phyloP scores from a whole-genome alignment of 1,140 invertebrate genomes.

The Drosophila persimilis region DNA sequence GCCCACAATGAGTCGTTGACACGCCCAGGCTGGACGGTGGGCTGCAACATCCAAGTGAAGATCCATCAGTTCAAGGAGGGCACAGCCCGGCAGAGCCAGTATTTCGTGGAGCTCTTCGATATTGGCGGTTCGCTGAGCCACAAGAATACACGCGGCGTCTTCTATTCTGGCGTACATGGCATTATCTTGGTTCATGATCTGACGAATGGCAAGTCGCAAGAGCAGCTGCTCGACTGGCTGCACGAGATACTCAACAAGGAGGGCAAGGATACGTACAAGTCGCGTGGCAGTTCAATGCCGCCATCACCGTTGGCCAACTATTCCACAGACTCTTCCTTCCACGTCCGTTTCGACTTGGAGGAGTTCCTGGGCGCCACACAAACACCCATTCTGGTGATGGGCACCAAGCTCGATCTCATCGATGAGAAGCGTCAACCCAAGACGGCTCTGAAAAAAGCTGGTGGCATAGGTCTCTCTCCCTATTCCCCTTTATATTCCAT shows the following conservation, averaged over 20 bases:
- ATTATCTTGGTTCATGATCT: slow-evolving; percentile 98
- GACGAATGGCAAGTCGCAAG: slow-evolving; percentile 97
- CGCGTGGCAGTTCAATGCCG: slow-evolving; percentile 27
- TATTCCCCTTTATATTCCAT: background rate
- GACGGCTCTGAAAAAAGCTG: slow-evolving; percentile 86
- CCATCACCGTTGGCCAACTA: slow-evolving; percentile 27
- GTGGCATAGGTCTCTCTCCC: slow-evolving; percentile 84
- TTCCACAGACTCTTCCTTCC: slow-evolving; percentile 74
- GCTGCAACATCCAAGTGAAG: slow-evolving; percentile 97
- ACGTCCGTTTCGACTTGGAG: slow-evolving; percentile 93
- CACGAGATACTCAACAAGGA: slow-evolving; percentile 94
- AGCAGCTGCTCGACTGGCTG: slow-evolving; percentile 96
- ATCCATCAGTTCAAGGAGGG: slow-evolving; percentile 98
- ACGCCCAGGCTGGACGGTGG: slow-evolving; percentile 96
- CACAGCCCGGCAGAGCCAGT: slow-evolving; percentile 94
- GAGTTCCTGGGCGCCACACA: slow-evolving; percentile 93
- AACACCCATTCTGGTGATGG: slow-evolving; percentile 96
- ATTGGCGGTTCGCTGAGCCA: slow-evolving; percentile 97
- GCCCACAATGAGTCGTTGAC: slow-evolving; percentile 92
- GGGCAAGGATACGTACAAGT: slow-evolving; percentile 83
- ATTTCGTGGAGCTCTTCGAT: slow-evolving; percentile 98
- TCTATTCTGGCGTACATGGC: slow-evolving; percentile 96
- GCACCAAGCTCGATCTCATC: slow-evolving; percentile 94
- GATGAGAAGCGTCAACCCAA: slow-evolving; percentile 88
- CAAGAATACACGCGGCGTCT: slow-evolving; percentile 94